Evolutionary conservation across 2,113 vertebrate genomes (phyloP).

Genomic region (Neogobius melanostomus): DNA sequence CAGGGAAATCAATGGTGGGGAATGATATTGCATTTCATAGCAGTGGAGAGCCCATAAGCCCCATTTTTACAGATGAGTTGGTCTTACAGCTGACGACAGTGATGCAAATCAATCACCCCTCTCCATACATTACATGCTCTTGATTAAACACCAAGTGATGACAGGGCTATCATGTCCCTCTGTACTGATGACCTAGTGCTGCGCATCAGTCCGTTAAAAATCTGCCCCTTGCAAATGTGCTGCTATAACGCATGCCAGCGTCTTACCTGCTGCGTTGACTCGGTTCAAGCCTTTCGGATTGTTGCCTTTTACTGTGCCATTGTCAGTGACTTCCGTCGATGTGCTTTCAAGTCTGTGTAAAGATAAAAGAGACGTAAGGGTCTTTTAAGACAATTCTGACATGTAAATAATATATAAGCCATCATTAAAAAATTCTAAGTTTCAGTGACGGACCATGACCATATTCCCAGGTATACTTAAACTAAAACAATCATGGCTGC

Average conservation of each 20-base stretch:
- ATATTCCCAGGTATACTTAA: conserved; percentile 19
- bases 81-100: conserved; percentile 41
- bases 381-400: not conserved
- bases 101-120: conserved; percentile 57
- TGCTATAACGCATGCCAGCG: conserved; percentile 24
- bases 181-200: conserved; percentile 64
- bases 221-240: conserved; percentile 59
- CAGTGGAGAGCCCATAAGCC: conserved; percentile 8
- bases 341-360: conserved; percentile 46
- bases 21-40: conserved; percentile 13
- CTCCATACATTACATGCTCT: conserved; percentile 57
- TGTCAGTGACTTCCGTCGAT: conserved; percentile 34
- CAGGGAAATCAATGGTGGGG: conserved; percentile 23
- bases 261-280: conserved; percentile 77
- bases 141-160: conserved; percentile 69
- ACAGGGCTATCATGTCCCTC: conserved; percentile 58
- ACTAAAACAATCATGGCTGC: conserved; percentile 29
- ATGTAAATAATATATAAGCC: conserved; percentile 22
- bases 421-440: conserved; percentile 8
- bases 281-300: conserved; percentile 67
- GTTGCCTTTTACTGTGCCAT: conserved; percentile 47
- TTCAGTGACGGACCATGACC: conserved; percentile 19
- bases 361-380: conserved; percentile 36
- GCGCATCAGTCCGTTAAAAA: conserved; percentile 67
- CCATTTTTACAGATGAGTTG: conserved; percentile 31